These are phyloP conservation scores for Brachyalestes nurse DNA, from an alignment of 2,797 vertebrate species.

Conservation along the genomic window DNA sequence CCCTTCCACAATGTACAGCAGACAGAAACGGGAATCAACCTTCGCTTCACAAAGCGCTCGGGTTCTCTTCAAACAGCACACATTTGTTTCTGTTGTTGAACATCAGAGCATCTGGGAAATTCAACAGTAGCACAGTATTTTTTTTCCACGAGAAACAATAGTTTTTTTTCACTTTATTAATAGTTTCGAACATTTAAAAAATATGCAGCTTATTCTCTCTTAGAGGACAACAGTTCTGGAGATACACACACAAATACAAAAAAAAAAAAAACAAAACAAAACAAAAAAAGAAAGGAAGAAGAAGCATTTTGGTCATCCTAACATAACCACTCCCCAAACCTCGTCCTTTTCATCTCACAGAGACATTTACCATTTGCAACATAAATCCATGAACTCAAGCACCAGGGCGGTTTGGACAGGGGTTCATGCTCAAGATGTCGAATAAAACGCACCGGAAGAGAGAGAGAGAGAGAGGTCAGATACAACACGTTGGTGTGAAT, in stretches of 20 bases:
- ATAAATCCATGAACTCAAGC: conserved; percentile 78
- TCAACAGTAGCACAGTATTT: conserved; percentile 78
- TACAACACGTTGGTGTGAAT: conserved; percentile 59
- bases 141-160: conserved; percentile 74
- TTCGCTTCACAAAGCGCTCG: conserved; percentile 66
- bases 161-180: conserved; percentile 67
- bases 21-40: conserved; percentile 40
- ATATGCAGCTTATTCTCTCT: conserved; percentile 80
- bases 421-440: conserved; percentile 58
- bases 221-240: conserved; percentile 68
- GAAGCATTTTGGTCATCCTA: conserved; percentile 77
- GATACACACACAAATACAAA: conserved; percentile 59
- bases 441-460: conserved; percentile 48
- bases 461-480: conserved; percentile 47
- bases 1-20: conserved; percentile 2
- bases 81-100: conserved; percentile 67
- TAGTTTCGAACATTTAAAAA: conserved; percentile 74
- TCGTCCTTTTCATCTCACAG: conserved; percentile 82
- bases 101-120: conserved; percentile 74
- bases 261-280: conserved; percentile 48
- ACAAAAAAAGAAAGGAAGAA: conserved; percentile 43
- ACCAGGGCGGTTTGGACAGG: conserved; percentile 59
- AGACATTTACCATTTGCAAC: conserved; percentile 81
- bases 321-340: conserved; percentile 65
- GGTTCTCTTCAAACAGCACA: conserved; percentile 54